These are phyloP conservation scores for Ophonus ardosiacus DNA, from an alignment of 2,888 invertebrate genomes.

Conservation along the genomic window DNA sequence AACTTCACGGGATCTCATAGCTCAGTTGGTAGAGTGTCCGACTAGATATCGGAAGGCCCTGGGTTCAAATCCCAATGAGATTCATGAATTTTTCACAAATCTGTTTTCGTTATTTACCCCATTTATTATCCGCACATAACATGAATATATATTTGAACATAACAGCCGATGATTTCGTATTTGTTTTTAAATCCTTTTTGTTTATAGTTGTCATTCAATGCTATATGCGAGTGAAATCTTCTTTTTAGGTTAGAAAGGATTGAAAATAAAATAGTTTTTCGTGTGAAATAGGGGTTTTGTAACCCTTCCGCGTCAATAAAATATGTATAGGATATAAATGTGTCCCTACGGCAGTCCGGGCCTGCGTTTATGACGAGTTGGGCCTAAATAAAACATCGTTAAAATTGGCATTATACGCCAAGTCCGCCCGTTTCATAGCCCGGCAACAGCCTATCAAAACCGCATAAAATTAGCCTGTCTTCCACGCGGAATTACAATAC, in stretches of 20 bases:
- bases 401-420: slow-evolving; percentile 59
- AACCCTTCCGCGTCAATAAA: slow-evolving; percentile 16
- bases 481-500: slow-evolving; percentile 46
- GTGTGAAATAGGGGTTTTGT: background rate
- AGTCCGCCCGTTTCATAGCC: slow-evolving; percentile 49
- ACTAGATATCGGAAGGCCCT: too few relatives aligned
- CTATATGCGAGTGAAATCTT: background rate
- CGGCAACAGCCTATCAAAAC: slow-evolving; percentile 56
- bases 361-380: slow-evolving; percentile 59
- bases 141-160: too few relatives aligned
- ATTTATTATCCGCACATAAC: too few relatives aligned
- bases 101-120: too few relatives aligned
- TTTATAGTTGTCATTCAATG: too few relatives aligned
- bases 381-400: slow-evolving; percentile 63
- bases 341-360: slow-evolving; percentile 17
- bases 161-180: too few relatives aligned
- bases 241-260: background rate
- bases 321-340: slow-evolving; percentile 13
- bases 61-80: too few relatives aligned
- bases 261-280: background rate
- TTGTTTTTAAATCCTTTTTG: too few relatives aligned
- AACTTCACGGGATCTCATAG: too few relatives aligned
- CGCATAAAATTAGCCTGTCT: slow-evolving; percentile 57
- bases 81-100: too few relatives aligned
- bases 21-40: too few relatives aligned